Base-by-base conservation (phyloP, 2,113 vertebrate genomes). In the Tamias sibiricus region DNA sequence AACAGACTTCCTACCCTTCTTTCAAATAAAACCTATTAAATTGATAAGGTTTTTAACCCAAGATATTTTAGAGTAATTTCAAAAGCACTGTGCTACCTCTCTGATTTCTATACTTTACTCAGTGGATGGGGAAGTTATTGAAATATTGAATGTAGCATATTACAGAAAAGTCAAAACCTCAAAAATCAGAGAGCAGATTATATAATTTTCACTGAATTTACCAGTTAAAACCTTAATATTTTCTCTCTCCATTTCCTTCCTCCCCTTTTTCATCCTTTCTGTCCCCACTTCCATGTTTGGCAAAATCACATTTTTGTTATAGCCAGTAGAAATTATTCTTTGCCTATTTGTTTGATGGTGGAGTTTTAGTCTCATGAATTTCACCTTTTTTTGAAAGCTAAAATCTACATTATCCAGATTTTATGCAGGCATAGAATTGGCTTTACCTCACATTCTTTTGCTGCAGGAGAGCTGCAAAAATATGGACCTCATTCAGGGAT, bases 161-260 rank as follows among this genome's bases (percentile, higher is more conserved):
- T 93, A 69, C 6, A 22, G 89, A 90, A 81, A 89, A 68, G 10
- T 90, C 40, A 90, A 80, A 68, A 22, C 62, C 32, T 72, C 37
- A 77, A 71, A 84, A 92, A 47, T 59, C 59, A 95, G 66, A 68
- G n/a, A 91, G 44, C 6, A 74, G n/a, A 82, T 89, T 76, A 4
- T 92, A 0, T 90, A 79, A 20, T 54, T 90, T 94, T 96, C 28
- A 79, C 79, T 86, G 66, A 93, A 84, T 59, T 81, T 87, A 86
- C 42, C 71, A 92, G 42, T 79, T 79, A 94, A 89, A 93, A 85
- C 9, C 26, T 96, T 83, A 87, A 88, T 62, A 85, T 91, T 95
- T 85, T 88, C 82, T 95, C 26, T 62, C 47, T 68, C 59, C 32
- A 16, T 13, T 4, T 24, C 32, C 57, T 3, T 12, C 35, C 44